Conservation (phyloP, 2,888 invertebrate genomes). For the Lasius platythorax region DNA sequence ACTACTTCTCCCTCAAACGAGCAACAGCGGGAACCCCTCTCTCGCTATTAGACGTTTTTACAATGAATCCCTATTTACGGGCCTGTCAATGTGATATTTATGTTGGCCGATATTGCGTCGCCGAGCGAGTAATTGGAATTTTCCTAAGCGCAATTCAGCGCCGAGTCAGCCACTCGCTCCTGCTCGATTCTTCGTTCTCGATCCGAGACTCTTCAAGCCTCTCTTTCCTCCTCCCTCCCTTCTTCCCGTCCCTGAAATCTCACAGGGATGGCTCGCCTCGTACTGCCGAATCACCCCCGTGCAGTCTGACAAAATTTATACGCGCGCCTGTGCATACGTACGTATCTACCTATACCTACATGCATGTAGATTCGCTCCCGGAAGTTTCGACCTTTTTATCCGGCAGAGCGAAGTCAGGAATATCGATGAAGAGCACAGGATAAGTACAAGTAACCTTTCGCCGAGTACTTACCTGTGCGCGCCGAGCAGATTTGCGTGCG, state of each 20-base stretch:
- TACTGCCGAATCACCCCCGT: constrained; percentile 33
- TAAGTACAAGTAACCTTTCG: constrained; percentile 57
- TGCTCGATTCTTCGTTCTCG: constrained; percentile 41
- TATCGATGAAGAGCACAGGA: constrained; percentile 68
- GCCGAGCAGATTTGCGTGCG: constrained; percentile 58
- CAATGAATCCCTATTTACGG: constrained; percentile 84
- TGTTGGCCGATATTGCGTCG: constrained; percentile 83
- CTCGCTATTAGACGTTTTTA: constrained; percentile 82
- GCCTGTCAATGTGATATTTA: constrained; percentile 85
- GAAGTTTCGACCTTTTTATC: constrained; percentile 66
- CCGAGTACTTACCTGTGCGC: constrained; percentile 57
- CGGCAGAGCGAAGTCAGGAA: constrained; percentile 59
- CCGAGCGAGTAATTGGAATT: constrained; percentile 85
- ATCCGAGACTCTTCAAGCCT: constrained; percentile 38
- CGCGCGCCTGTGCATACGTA: constrained; percentile 43
- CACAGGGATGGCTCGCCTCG: constrained; percentile 39
- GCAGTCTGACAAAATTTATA: constrained; percentile 64
- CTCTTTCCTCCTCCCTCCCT: neutral
- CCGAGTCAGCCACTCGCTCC: constrained; percentile 74
- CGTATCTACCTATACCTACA: constrained; percentile 17
- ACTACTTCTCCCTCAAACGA: constrained; percentile 21
- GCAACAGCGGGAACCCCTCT: constrained; percentile 55
- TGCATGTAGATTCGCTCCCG: constrained; percentile 54
- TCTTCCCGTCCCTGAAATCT: neutral
- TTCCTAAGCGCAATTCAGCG: constrained; percentile 71